A percentile compares a stretch with the other conserved stretches of the same genome.
These are phyloP conservation scores for Rhopalosiphum nymphaeae DNA, from an alignment of 2,888 invertebrate genomes.

Conservation along the genomic window DNA sequence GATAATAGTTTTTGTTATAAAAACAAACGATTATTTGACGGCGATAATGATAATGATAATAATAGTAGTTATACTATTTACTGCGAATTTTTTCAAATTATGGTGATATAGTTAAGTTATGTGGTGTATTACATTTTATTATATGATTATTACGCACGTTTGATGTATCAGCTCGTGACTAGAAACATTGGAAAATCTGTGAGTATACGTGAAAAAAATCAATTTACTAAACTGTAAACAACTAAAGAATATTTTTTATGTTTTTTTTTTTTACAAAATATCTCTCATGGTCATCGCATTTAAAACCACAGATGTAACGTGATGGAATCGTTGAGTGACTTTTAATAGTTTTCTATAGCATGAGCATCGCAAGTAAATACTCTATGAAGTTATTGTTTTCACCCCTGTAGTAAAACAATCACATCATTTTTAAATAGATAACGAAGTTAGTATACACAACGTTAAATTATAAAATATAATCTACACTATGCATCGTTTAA, in stretches of 20 bases:
- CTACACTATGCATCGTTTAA: neutral
- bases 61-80: neutral
- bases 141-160: neutral
- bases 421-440: neutral
- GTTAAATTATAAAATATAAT: neutral
- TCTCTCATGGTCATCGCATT: constrained; percentile 38
- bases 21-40: neutral
- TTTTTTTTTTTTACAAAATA: constrained; percentile 23
- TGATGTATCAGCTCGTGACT: constrained; percentile 25
- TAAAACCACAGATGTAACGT: neutral
- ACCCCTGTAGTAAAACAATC: neutral
- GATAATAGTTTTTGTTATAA: neutral
- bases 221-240: constrained; percentile 29
- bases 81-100: neutral
- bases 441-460: neutral
- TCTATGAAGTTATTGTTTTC: neutral
- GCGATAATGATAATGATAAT: neutral
- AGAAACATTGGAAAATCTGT: neutral
- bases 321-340: constrained; percentile 21
- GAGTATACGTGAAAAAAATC: constrained; percentile 12
- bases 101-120: neutral
- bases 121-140: neutral
- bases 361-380: too few species aligned
- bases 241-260: constrained; percentile 12
- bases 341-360: neutral